These are phyloP conservation scores for Urechis unicinctus DNA, from an alignment of 2,888 invertebrate genomes.

Conservation along the genomic window DNA sequence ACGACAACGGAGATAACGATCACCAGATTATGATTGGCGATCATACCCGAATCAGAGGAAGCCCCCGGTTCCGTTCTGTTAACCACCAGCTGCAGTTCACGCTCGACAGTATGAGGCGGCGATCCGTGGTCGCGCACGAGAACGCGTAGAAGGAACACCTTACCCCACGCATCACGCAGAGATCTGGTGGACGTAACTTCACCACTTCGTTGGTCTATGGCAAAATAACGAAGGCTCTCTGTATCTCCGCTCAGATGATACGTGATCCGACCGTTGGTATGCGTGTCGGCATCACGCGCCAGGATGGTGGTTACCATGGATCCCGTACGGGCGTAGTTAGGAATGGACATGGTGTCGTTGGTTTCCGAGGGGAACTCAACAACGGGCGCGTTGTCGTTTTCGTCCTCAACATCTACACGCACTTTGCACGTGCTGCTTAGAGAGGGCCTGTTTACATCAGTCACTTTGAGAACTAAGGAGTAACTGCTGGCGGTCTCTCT, in stretches of 20 bases:
- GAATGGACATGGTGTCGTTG: neutral
- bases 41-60: neutral
- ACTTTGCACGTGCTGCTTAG: neutral
- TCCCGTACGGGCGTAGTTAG: neutral
- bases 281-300: neutral
- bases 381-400: slow-evolving; percentile 1
- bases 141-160: neutral
- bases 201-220: neutral
- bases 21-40: neutral
- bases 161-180: neutral
- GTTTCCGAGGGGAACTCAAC: neutral
- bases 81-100: neutral
- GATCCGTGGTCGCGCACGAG: neutral
- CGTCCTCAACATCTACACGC: neutral
- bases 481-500: neutral
- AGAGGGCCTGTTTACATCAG: neutral
- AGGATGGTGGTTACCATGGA: neutral
- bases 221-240: neutral
- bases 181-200: neutral
- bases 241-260: neutral
- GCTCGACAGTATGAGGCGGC: neutral
- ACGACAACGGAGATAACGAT: neutral
- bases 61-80: neutral
- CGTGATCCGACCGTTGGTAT: neutral
- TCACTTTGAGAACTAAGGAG: neutral